These are phyloP conservation scores for Sparidentex hasta DNA, from an alignment of 2,797 vertebrate genomes.

Conservation along the genomic window DNA sequence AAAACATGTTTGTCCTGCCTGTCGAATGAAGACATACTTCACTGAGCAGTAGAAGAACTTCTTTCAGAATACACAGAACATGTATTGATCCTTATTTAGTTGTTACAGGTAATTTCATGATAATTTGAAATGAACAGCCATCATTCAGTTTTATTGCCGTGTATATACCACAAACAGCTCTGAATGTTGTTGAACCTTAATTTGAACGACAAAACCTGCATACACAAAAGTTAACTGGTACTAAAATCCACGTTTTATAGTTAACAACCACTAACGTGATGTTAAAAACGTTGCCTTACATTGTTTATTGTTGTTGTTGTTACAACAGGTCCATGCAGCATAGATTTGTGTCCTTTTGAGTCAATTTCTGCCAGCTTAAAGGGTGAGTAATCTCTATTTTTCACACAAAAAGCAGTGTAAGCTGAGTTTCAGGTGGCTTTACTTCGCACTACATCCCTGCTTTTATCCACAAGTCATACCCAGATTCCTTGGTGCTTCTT, in stretches of 20 bases:
- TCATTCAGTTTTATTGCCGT: constrained; percentile 28
- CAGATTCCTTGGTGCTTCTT: constrained; percentile 43
- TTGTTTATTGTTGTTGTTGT: too few species aligned
- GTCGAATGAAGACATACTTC: not conserved
- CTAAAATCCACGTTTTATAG: not conserved
- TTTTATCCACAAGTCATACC: constrained; percentile 52
- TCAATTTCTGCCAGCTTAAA: constrained; percentile 18
- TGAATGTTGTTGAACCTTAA: constrained; percentile 8
- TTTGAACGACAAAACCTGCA: not conserved
- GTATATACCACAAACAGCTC: not conserved
- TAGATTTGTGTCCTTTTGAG: not conserved
- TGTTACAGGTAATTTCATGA: constrained; percentile 18
- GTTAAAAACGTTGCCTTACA: not conserved
- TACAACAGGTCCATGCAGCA: not conserved
- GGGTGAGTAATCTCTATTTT: constrained; percentile 33
- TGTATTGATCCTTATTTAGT: not conserved
- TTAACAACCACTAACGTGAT: not conserved
- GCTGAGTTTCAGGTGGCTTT: constrained; percentile 37
- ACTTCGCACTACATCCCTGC: not conserved
- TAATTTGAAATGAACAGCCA: constrained; percentile 23
- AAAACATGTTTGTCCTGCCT: too few species aligned
- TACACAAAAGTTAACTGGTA: not conserved
- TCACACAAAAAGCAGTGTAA: constrained; percentile 19
- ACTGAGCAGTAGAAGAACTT: not conserved
- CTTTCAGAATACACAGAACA: not conserved